A percentile compares a stretch with the other conserved stretches of the same genome.
Evolutionary conservation across 1,140 invertebrate genomes (phyloP).

Genomic region (Caenorhabditis remanei): DNA sequence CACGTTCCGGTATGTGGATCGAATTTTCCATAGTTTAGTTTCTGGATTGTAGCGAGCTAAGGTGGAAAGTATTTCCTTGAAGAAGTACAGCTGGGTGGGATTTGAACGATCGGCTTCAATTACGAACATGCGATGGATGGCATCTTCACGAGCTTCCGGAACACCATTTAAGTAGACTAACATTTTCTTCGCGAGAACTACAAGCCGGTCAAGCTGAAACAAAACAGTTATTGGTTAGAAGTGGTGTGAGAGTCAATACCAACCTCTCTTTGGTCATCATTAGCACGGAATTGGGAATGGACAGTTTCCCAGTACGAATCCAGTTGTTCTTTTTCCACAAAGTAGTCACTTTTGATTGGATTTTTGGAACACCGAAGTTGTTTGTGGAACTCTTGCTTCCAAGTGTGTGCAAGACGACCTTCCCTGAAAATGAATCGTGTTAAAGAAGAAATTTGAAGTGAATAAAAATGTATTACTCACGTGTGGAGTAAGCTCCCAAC

Average conservation of each 20-base stretch:
- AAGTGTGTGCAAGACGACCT: not conserved
- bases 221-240: not conserved
- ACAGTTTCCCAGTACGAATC: slow-evolving; percentile 4
- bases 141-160: not conserved
- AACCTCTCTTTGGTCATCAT: slow-evolving; percentile 12
- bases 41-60: not conserved
- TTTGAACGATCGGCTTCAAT: not conserved
- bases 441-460: not conserved
- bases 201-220: not conserved
- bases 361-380: not conserved
- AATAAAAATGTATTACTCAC: not conserved
- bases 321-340: not conserved
- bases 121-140: not conserved
- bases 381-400: slow-evolving; percentile 27
- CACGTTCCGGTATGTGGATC: not conserved
- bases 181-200: not conserved
- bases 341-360: not conserved
- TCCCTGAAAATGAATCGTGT: not conserved
- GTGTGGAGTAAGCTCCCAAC: not conserved
- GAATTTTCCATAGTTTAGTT: not conserved
- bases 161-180: not conserved
- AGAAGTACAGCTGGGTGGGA: not conserved
- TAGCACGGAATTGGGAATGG: not conserved
- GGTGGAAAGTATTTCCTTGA: not conserved
- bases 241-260: not conserved